Conservation (phyloP, 2,797 vertebrate genomes). For the Sebastes minor region DNA sequence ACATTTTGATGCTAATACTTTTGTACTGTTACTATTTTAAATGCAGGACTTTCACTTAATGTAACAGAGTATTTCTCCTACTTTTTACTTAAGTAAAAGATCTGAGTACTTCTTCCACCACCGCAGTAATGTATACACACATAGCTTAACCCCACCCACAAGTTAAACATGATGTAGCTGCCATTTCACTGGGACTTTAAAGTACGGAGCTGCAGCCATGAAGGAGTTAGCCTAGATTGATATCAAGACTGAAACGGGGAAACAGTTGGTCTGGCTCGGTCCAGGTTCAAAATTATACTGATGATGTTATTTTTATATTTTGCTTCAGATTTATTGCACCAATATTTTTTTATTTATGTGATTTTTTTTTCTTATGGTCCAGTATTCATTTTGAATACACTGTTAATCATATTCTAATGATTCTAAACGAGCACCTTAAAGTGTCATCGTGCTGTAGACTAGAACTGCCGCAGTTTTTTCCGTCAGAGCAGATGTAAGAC, state of each 20-base stretch:
- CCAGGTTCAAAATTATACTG: too few relatives aligned
- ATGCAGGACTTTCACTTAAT: too few relatives aligned
- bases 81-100: too few relatives aligned
- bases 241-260: too few relatives aligned
- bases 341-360: background rate
- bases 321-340: background rate
- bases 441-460: background rate
- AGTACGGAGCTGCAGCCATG: background rate
- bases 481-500: background rate
- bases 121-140: background rate
- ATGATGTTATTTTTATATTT: too few relatives aligned
- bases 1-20: too few relatives aligned
- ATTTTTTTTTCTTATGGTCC: background rate
- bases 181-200: background rate
- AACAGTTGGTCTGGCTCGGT: too few relatives aligned
- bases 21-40: too few relatives aligned
- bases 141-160: background rate
- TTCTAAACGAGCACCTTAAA: background rate
- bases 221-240: background rate
- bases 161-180: background rate
- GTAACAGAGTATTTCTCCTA: too few relatives aligned
- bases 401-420: background rate
- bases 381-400: background rate
- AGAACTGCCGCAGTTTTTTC: background rate
- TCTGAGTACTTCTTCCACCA: too few relatives aligned